Evolutionary conservation across 2,797 vertebrate genomes (phyloP).

Genomic region (Pseudochaenichthys georgianus): DNA sequence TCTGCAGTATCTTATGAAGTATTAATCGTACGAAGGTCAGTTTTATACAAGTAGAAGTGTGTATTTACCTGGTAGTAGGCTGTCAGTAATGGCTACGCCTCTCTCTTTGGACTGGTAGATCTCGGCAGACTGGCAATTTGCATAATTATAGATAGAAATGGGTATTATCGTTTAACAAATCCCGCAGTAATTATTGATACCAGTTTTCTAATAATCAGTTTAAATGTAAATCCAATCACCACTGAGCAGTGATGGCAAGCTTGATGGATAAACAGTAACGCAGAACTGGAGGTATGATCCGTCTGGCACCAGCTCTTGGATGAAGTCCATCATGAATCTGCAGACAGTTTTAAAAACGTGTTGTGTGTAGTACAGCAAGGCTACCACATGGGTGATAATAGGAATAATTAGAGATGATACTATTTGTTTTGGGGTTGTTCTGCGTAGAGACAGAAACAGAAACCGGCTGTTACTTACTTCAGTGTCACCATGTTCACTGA

Average conservation of each 20-base stretch:
- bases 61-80: no score
- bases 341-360: constrained; percentile 8
- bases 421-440: constrained; percentile 53
- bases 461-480: constrained; percentile 26
- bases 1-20: no score
- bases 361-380: constrained; percentile 37
- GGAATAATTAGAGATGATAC: constrained; percentile 43
- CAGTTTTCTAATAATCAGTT: constrained; percentile 6
- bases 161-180: no score
- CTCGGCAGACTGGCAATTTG: no score
- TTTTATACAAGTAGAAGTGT: no score
- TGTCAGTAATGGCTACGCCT: no score
- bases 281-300: constrained; percentile 19
- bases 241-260: constrained; percentile 27
- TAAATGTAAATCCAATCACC: constrained; percentile 18
- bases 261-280: constrained; percentile 3
- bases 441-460: constrained; percentile 27
- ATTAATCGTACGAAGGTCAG: no score
- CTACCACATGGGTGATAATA: constrained; percentile 48
- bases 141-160: no score
- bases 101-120: no score
- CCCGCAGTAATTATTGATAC: no score
- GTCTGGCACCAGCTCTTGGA: constrained; percentile 34
- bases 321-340: constrained; percentile 38
- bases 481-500: constrained; percentile 18